Evolutionary conservation across 2,113 vertebrate genomes (phyloP).

Genomic region (Pagrus major): DNA sequence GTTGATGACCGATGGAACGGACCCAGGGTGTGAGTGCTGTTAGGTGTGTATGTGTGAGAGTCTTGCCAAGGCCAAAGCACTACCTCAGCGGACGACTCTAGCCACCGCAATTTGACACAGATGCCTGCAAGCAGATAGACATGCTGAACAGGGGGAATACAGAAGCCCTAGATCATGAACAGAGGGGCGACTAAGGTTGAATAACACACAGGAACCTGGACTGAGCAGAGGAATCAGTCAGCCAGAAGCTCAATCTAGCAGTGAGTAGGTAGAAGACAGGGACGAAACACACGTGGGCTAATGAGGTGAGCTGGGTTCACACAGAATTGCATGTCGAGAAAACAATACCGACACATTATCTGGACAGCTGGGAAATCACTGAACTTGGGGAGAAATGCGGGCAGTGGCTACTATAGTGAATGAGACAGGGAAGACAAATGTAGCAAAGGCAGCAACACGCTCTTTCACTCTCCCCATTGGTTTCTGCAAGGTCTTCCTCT

Average conservation of each 20-base stretch:
- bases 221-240: slow-evolving; percentile 5
- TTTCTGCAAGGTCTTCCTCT: slow-evolving; percentile 63
- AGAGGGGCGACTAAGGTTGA: slow-evolving; percentile 38
- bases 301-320: slow-evolving; percentile 27
- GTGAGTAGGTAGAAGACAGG: neutral
- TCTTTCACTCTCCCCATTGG: slow-evolving; percentile 18
- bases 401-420: slow-evolving; percentile 4
- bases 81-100: slow-evolving; percentile 14
- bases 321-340: neutral
- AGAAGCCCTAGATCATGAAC: slow-evolving; percentile 40
- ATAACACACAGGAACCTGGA: slow-evolving; percentile 13
- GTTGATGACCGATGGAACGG: slow-evolving; percentile 30
- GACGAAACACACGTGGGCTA: slow-evolving; percentile 27
- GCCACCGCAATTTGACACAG: slow-evolving; percentile 48
- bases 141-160: slow-evolving; percentile 37
- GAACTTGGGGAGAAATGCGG: neutral
- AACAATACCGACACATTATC: slow-evolving; percentile 3
- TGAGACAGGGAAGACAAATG: slow-evolving; percentile 25
- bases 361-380: slow-evolving; percentile 3
- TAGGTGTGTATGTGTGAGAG: slow-evolving; percentile 8
- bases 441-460: neutral
- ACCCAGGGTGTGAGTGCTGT: slow-evolving; percentile 38
- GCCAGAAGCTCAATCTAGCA: neutral
- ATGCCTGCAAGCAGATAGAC: slow-evolving; percentile 47
- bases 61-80: slow-evolving; percentile 42